Conservation (phyloP, 2,797 vertebrate genomes). For the Sorex maritimensis region DNA sequence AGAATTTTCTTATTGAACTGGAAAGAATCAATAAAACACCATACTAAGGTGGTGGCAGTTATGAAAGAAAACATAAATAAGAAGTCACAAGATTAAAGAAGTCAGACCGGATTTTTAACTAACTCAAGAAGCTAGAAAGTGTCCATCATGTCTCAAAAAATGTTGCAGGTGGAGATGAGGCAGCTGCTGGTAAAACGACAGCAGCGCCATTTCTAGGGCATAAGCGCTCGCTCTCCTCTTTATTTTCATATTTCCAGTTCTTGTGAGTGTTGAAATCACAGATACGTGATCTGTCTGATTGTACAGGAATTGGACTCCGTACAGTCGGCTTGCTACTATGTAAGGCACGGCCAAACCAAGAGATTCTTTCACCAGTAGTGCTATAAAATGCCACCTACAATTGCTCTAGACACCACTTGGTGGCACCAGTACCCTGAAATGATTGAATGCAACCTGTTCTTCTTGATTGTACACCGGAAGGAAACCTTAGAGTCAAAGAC, state of each 20-base stretch:
- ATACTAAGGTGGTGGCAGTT: not conserved
- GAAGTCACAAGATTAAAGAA: not conserved
- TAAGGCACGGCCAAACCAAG: not conserved
- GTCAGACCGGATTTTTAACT: not conserved
- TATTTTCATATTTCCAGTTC: not conserved
- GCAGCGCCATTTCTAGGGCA: not conserved
- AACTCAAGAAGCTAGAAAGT: not conserved
- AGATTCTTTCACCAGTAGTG: not conserved
- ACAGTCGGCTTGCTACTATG: not conserved
- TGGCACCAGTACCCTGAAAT: conserved; percentile 79
- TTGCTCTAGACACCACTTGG: conserved; percentile 79
- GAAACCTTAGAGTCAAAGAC: not conserved
- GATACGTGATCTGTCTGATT: not conserved
- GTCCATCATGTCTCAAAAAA: not conserved
- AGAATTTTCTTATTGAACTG: not conserved
- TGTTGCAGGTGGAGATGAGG: not conserved
- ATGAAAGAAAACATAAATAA: not conserved
- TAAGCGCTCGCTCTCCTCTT: not conserved
- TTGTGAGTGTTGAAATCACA: not conserved
- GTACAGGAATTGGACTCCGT: not conserved
- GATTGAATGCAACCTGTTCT: conserved; percentile 21
- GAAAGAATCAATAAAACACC: not conserved
- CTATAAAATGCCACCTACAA: conserved; percentile 72
- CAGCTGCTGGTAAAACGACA: not conserved
- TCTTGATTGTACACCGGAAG: not conserved